Evolutionary conservation across 2,797 vertebrate species (phyloP), one percentile per base, ranked within the genome.

Genomic region (Lemur catta): DNA sequence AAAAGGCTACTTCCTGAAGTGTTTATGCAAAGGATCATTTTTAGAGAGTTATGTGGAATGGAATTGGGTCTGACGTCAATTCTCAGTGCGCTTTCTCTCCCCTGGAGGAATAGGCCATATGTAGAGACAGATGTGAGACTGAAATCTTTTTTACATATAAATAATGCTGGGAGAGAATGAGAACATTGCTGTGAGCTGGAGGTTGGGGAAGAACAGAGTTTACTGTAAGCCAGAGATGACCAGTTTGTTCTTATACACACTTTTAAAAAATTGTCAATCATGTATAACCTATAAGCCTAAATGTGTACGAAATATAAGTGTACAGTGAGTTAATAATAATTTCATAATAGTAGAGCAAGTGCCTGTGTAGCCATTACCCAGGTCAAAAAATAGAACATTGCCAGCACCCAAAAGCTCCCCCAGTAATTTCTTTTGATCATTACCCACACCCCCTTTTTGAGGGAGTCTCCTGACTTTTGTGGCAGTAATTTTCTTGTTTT

Each of bases 1-100:
- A 92, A 96, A 96, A 96, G 84, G 67, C 95, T 96, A 91, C 95
- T 98, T 98, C 93, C 94, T 96, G 96, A 92, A 98, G 75, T 98
- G 97, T 98, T 98, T 97, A 97, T 97, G 95, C 72, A 95, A 94
- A 97, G 96, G 95, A 97, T 97, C 97, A 97, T 98, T 98, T 98
- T 97, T 97, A 98, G 97, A 98, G 97, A 97, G 93, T 97, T 98
- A 94, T 96, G 93, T 94, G 94, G 94, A 96, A 91, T 97, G 96
- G 95, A 98, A 97, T 97, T 97, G 95, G 94, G 93, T 92, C 91
- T 97, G 98, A 98, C 97, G 93, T 97, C 97, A 98, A 55, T 97
- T 88, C 97, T 94, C 96, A 79, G 93, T 87, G 85, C 85, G 95
- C 86, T 95, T 95, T 96, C 82, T 97, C 90, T 97, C 80, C 95